Percentiles rank a stretch among this genome's conserved stretches.
These are phyloP conservation scores for Morinoia aosen DNA, from an alignment of 2,888 invertebrate genomes.

Conservation along the genomic window DNA sequence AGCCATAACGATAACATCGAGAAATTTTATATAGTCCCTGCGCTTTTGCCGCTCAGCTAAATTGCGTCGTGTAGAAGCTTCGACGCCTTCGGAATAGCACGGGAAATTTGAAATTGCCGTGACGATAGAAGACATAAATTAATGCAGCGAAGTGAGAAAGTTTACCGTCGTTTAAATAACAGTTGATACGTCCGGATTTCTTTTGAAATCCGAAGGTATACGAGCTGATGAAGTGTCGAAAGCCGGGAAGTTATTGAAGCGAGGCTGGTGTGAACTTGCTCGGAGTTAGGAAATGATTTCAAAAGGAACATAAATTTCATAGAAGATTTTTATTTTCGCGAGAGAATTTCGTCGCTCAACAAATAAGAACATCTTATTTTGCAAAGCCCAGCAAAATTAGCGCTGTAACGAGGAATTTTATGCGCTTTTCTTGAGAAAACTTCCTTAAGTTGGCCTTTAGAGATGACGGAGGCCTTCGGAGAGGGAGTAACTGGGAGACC, in stretches of 20 bases:
- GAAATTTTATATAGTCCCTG: background rate
- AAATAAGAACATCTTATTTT: background rate
- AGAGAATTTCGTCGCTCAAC: background rate
- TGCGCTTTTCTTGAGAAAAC: background rate
- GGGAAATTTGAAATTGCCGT: background rate
- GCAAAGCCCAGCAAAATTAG: background rate
- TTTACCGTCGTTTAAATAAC: background rate
- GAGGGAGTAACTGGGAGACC: background rate
- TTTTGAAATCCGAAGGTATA: background rate
- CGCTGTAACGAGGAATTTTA: background rate
- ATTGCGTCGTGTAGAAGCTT: background rate
- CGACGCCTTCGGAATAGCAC: background rate
- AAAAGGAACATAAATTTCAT: background rate
- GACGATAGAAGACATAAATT: background rate
- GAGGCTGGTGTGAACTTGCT: background rate
- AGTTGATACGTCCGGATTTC: background rate
- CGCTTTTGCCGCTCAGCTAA: background rate
- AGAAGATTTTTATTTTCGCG: background rate
- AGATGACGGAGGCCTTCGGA: background rate
- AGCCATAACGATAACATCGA: conserved; percentile 4
- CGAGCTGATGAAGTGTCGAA: background rate
- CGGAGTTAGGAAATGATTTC: background rate
- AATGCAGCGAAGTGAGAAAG: background rate
- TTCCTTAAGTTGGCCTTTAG: background rate
- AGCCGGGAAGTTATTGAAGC: background rate